A percentile compares a stretch with the other conserved stretches of the same genome.
Evolutionary conservation across 2,888 invertebrate species (phyloP).

Genomic region (Laothoe populi): DNA sequence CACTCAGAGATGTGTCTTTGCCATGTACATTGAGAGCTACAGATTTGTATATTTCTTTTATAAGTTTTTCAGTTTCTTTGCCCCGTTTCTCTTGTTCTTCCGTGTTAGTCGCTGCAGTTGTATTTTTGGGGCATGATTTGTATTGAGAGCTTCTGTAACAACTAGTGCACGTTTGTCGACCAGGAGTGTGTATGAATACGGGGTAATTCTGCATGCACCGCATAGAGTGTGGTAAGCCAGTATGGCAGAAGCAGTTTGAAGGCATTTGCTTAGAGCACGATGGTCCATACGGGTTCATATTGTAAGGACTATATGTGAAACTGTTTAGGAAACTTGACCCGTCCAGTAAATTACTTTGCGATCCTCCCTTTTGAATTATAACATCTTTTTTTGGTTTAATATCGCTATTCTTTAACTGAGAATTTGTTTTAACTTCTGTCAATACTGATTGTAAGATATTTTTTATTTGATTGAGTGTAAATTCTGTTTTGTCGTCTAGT

Average conservation of each 20-base stretch:
- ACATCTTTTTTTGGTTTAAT: constrained; percentile 61
- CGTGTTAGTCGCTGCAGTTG: constrained; percentile 62
- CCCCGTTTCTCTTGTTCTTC: constrained; percentile 47
- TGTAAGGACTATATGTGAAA: constrained; percentile 62
- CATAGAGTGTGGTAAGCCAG: constrained; percentile 44
- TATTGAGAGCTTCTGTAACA: constrained; percentile 50
- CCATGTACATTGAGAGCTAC: constrained; percentile 55
- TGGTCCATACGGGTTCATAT: constrained; percentile 51
- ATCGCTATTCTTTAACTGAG: constrained; percentile 44
- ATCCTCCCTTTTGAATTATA: constrained; percentile 61
- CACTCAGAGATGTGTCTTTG: constrained; percentile 54
- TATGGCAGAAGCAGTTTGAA: constrained; percentile 44
- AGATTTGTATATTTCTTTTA: constrained; percentile 76
- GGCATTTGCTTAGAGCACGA: constrained; percentile 56
- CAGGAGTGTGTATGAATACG: constrained; percentile 57
- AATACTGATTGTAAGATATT: constrained; percentile 68
- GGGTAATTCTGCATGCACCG: constrained; percentile 66
- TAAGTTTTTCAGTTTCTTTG: constrained; percentile 68
- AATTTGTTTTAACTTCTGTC: constrained; percentile 67
- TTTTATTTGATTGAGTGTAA: constrained; percentile 71
- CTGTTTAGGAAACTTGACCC: constrained; percentile 61
- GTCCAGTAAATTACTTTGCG: constrained; percentile 53
- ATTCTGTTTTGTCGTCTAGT: constrained; percentile 59
- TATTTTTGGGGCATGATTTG: constrained; percentile 34
- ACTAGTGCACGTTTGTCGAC: constrained; percentile 50